Evolutionary conservation across 1,140 invertebrate genomes (phyloP).

Genomic region (Glomeris maerens): DNA sequence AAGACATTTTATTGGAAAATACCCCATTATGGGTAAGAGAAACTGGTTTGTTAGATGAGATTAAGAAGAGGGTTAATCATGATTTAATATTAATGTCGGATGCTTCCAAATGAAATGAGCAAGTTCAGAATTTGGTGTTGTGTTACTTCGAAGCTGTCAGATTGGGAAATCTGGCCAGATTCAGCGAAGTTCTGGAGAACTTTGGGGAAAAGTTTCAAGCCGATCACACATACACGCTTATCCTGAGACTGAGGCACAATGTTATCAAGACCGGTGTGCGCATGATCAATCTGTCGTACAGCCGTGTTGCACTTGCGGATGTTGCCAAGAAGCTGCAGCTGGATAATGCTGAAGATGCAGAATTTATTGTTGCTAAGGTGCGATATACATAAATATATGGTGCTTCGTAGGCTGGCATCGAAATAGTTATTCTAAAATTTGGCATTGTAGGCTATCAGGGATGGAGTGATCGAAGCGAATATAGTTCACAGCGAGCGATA

Average conservation of each 20-base stretch:
- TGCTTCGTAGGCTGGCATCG: too few species aligned
- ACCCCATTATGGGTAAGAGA: too few species aligned
- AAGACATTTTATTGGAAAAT: too few species aligned
- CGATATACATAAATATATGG: too few species aligned
- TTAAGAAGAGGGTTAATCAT: too few species aligned
- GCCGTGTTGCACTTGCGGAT: constrained; percentile 84
- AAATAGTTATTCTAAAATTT: too few species aligned
- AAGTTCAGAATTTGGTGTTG: too few species aligned
- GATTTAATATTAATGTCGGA: too few species aligned
- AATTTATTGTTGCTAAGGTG: constrained; percentile 94
- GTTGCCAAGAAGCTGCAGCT: constrained; percentile 86
- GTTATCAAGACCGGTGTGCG: constrained; percentile 98
- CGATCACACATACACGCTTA: constrained; percentile 90
- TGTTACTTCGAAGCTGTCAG: constrained; percentile 62
- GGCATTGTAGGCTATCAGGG: constrained; percentile 73
- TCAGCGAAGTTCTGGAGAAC: constrained; percentile 85
- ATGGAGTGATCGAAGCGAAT: constrained; percentile 95
- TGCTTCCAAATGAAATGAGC: too few species aligned
- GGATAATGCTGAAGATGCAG: constrained; percentile 91
- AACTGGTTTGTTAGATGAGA: too few species aligned
- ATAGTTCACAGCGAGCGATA: constrained; percentile 90
- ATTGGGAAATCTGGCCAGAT: constrained; percentile 81
- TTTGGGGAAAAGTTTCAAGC: constrained; percentile 66
- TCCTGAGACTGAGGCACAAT: constrained; percentile 88
- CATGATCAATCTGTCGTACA: constrained; percentile 93